Evolutionary conservation across 2,888 invertebrate genomes (phyloP), one percentile per base, ranked within the genome.

Genomic region (Perithous albicinctus): DNA sequence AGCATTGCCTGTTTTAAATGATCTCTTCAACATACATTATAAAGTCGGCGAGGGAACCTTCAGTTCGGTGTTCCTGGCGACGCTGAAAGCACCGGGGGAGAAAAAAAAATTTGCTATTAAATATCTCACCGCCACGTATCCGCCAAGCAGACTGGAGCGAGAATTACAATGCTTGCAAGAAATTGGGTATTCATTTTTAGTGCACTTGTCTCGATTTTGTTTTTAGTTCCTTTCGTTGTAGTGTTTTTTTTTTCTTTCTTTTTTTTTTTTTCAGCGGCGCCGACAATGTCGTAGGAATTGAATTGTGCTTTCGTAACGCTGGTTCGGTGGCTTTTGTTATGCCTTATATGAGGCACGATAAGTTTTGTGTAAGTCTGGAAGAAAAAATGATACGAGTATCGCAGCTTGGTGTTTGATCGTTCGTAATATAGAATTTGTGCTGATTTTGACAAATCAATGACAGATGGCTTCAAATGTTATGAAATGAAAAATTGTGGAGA

Each of bases 241-340:
- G 10, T n/a, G n/a, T 29, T 56, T 29, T 48, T 18, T 20, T 18
- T 78, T 59, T 32, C 29, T 29, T 5, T 29, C 29, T 29, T 38
- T 35, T 43, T 15, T 56, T 84, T 64, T 80, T 83, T 94, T 94
- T 80, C 93, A 97, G 98, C 1, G 98, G 98, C 20, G 94, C 94
- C 78, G 95, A 97, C 89, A 96, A 98, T 94, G 96, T 98, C 15
- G 97, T 97, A 86, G 96, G 96, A 67, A 95, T 98, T 78, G 95
- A 96, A 85, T 93, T 97, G 84, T 97, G 97, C 89, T 93, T 98
- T 63, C 94, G 97, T 70, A 94, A 96, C 87, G 94, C 95, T 83
- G 97, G 97, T 88, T 96, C 97, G 77, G 96, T 97, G 81, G 97
- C 97, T 69, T 97, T 98, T 92, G 95, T 98, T 64, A 98, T 98